phyloP scores from a whole-genome alignment of 2,113 vertebrate genomes.

The Heloderma charlesbogerti region DNA sequence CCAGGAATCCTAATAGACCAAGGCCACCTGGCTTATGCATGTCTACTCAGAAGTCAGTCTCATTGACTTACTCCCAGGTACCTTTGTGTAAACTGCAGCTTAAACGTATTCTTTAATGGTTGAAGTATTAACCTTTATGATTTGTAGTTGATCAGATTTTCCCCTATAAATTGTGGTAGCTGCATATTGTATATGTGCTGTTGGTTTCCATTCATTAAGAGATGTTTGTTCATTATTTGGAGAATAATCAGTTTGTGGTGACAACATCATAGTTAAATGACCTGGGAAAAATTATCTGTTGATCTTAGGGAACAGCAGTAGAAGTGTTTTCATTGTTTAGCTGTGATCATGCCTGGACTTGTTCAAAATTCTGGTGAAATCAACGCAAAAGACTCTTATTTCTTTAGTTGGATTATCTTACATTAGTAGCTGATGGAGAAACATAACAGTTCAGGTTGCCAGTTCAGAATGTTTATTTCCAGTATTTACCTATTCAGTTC shows the following conservation, averaged over 20 bases:
- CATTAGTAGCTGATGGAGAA: background rate
- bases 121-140: background rate
- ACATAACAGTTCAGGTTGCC: background rate
- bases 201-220: background rate
- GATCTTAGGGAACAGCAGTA: background rate
- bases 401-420: background rate
- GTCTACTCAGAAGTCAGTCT: background rate
- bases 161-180: background rate
- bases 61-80: background rate
- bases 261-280: background rate
- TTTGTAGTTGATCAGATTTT: background rate
- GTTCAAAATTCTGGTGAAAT: background rate
- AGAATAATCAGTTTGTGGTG: background rate
- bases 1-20: background rate
- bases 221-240: background rate
- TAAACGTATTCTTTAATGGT: background rate
- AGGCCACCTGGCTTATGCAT: background rate
- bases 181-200: background rate
- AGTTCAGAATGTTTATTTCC: background rate
- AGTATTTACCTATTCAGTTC: conserved; percentile 2
- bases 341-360: background rate
- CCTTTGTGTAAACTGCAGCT: background rate
- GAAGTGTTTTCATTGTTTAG: background rate
- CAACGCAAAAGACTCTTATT: background rate
- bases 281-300: background rate